Evolutionary conservation across 2,113 vertebrate species (phyloP), one percentile per base, ranked within the genome.

Genomic region (Microcebus tavaratra): DNA sequence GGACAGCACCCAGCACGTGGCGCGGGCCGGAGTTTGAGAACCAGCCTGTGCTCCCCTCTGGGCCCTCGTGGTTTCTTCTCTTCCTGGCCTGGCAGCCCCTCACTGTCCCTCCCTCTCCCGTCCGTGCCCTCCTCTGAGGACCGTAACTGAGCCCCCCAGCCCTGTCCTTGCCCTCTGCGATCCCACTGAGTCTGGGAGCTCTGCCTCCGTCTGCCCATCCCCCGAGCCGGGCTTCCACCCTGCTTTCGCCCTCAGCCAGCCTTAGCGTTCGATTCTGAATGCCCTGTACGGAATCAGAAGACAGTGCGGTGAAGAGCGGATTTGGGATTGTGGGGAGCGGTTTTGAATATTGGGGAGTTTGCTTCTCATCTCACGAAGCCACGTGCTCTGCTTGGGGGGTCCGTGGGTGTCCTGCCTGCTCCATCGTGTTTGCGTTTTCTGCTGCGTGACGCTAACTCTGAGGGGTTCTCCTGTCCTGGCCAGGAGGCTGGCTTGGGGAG

Each of bases 291-390:
- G 50, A 63, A 17, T 34, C 13, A 18, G 50, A 70, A 83, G 12
- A 4, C 3, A 10, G 29, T 15, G 31, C 0, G 1, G 31, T 3
- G 14, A 5, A 39, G 29, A 3, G 27, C 34, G 57, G 81, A 36
- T 50, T 4, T 29, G 3, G 25, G 18, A 6, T 65, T 53, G 48
- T 10, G 15, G 36, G 65, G 61, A 48, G 18, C 31, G 72, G 34
- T 5, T 5, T 36, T n/a, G 25, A 8, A 34, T 2, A 1, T 10
- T 34, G 31, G 23, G 50, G 72, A 45, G 50, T 6, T 25, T 29
- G 25, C 53, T 15, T 61, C 45, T 67, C 39, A 3, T 21, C 18
- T 10, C 27, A 42, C 2, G 20, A 42, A 13, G 8, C 31, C 3
- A 3, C 0, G 23, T 39, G 34, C 20, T 34, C 10, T 2, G 63